Conservation (phyloP, 2,797 vertebrate species). For the Chelon auratus region DNA sequence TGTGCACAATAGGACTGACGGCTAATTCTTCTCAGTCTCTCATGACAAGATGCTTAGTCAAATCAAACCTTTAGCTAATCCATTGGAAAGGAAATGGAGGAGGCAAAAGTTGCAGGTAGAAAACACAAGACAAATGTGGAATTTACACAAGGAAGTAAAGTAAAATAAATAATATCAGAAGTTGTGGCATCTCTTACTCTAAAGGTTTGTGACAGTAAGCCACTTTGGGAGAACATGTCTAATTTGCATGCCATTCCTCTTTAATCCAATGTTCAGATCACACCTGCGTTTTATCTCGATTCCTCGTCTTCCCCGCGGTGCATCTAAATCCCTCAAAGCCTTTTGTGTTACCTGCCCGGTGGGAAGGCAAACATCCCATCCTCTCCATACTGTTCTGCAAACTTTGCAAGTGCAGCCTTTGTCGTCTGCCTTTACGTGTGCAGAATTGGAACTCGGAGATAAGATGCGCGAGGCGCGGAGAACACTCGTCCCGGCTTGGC, state of each 20-base stretch:
- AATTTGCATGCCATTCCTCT: slow-evolving; percentile 31
- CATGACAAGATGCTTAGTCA: slow-evolving; percentile 20
- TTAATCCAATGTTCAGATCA: slow-evolving; percentile 43
- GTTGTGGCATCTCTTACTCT: not conserved
- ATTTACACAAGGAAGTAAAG: not conserved
- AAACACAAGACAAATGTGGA: not conserved
- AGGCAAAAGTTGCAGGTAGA: not conserved
- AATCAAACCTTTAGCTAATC: slow-evolving; percentile 33
- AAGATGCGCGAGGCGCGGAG: slow-evolving; percentile 24
- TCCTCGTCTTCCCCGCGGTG: slow-evolving; percentile 25
- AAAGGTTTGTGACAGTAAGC: slow-evolving; percentile 2
- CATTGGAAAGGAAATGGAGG: slow-evolving; percentile 2
- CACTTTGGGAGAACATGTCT: not conserved
- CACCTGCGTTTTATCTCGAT: slow-evolving; percentile 35
- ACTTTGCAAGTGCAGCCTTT: slow-evolving; percentile 46
- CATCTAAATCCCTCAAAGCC: slow-evolving; percentile 51
- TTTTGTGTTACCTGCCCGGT: slow-evolving; percentile 43
- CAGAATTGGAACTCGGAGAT: slow-evolving; percentile 33
- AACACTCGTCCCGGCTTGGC: slow-evolving; percentile 9
- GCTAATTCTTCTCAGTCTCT: slow-evolving; percentile 45
- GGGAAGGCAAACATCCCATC: slow-evolving; percentile 51
- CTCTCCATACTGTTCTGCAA: slow-evolving; percentile 49
- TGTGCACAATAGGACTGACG: slow-evolving; percentile 42
- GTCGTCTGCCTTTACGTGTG: slow-evolving; percentile 29
- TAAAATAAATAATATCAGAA: not conserved